phyloP scores from a whole-genome alignment of 2,888 invertebrate species.

The Erpobdella octoculata region DNA sequence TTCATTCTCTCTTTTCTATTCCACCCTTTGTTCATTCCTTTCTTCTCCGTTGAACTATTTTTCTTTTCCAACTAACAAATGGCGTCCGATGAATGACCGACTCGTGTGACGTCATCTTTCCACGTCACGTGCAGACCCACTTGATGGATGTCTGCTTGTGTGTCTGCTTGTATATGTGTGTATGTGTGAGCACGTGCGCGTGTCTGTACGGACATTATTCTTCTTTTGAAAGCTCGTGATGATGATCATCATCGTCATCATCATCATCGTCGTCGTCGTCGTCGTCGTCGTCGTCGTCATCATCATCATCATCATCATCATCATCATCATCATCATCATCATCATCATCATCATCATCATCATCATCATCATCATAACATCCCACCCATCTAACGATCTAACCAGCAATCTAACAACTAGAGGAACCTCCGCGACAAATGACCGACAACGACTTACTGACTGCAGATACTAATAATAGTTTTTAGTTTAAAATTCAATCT shows the following conservation, averaged over 20 bases:
- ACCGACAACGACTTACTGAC: too few relatives aligned
- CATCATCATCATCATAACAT: not conserved
- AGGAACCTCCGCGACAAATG: not conserved
- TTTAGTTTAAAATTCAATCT: too few relatives aligned
- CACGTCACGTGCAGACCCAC: too few relatives aligned
- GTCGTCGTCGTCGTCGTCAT: not conserved
- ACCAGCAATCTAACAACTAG: not conserved
- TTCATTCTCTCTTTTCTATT: too few relatives aligned
- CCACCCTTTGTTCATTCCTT: too few relatives aligned
- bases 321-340: not conserved
- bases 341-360: not conserved
- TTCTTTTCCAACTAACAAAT: too few relatives aligned
- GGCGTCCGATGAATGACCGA: conserved; percentile 1
- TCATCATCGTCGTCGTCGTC: not conserved
- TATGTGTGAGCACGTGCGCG: not conserved
- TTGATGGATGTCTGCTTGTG: not conserved
- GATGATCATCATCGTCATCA: too few relatives aligned
- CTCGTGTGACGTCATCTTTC: too few relatives aligned
- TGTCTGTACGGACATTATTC: not conserved
- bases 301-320: not conserved
- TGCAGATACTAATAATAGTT: too few relatives aligned
- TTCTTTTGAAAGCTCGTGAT: too few relatives aligned
- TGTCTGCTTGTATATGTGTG: not conserved
- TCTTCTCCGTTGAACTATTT: too few relatives aligned
- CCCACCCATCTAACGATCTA: not conserved